Conservation (phyloP, 1,140 invertebrate species). For the Ceratoteleas bidentatus region DNA sequence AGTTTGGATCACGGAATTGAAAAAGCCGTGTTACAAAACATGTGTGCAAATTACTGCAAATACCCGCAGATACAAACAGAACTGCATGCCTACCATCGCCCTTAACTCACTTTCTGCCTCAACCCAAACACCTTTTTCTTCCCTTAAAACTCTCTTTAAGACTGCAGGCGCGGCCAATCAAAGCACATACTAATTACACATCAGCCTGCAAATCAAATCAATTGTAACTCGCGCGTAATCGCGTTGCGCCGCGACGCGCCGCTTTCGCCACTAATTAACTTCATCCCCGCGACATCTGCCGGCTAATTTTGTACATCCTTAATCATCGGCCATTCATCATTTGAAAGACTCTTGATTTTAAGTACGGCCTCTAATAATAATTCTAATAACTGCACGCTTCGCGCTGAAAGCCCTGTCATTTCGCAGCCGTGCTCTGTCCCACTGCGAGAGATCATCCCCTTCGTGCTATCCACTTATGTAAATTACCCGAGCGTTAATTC, state of each 20-base stretch:
- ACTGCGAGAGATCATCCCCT: slow-evolving; percentile 61
- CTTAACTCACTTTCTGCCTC: too few species aligned
- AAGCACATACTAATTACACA: slow-evolving; percentile 54
- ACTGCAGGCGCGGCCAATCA: slow-evolving; percentile 23
- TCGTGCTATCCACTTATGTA: slow-evolving; percentile 76
- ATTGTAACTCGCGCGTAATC: slow-evolving; percentile 66
- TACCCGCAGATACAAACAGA: too few species aligned
- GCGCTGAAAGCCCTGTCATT: slow-evolving; percentile 74
- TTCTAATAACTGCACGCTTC: slow-evolving; percentile 77
- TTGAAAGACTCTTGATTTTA: slow-evolving; percentile 81
- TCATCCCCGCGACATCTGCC: slow-evolving; percentile 72
- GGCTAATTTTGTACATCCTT: slow-evolving; percentile 78
- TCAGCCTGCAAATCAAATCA: slow-evolving; percentile 54
- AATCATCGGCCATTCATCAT: slow-evolving; percentile 80
- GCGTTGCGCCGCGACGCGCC: slow-evolving; percentile 46
- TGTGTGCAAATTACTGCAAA: too few species aligned
- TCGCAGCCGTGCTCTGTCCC: slow-evolving; percentile 64
- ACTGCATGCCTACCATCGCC: too few species aligned
- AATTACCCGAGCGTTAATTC: slow-evolving; percentile 74
- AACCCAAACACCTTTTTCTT: too few species aligned
- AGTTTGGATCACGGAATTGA: too few species aligned
- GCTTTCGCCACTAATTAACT: slow-evolving; percentile 74
- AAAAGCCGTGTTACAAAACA: too few species aligned
- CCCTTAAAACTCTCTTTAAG: too few species aligned
- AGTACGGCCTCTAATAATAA: slow-evolving; percentile 79